Evolutionary conservation across 2,113 vertebrate genomes (phyloP).

Genomic region (Monopterus albus): DNA sequence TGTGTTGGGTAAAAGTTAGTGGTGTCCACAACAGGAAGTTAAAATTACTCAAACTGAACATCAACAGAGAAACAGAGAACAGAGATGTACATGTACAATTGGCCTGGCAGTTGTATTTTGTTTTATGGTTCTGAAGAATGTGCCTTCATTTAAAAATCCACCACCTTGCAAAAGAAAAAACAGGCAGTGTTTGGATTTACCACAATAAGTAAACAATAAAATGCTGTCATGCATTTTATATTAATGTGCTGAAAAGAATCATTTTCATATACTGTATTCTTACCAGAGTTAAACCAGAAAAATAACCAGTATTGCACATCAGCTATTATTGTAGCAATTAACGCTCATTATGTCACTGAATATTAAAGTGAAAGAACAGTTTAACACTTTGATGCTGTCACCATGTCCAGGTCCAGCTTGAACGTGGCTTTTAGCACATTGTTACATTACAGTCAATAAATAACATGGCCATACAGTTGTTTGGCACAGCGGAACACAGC

Average conservation of each 20-base stretch:
- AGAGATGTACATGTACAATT: no score
- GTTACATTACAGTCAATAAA: slow-evolving; percentile 23
- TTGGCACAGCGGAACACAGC: slow-evolving; percentile 46
- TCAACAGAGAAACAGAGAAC: slow-evolving; percentile 61
- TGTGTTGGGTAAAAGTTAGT: no score
- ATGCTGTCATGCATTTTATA: not conserved
- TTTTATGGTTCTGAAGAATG: slow-evolving; percentile 17
- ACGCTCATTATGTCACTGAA: not conserved
- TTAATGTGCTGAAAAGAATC: not conserved
- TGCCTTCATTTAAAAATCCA: slow-evolving; percentile 47
- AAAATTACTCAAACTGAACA: slow-evolving; percentile 69
- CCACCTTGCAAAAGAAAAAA: slow-evolving; percentile 64
- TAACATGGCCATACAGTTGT: slow-evolving; percentile 39
- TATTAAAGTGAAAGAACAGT: no score
- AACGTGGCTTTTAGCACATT: slow-evolving; percentile 12
- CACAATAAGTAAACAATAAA: not conserved
- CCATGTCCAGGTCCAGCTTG: not conserved
- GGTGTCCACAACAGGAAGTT: slow-evolving; percentile 50
- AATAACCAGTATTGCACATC: not conserved
- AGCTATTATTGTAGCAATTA: not conserved
- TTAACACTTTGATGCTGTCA: not conserved
- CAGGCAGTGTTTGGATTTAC: not conserved
- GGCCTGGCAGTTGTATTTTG: slow-evolving; percentile 37
- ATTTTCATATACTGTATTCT: not conserved
- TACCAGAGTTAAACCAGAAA: no score